These are phyloP conservation scores for Drosophila ustulata DNA, from an alignment of 2,888 invertebrate species.

Conservation along the genomic window DNA sequence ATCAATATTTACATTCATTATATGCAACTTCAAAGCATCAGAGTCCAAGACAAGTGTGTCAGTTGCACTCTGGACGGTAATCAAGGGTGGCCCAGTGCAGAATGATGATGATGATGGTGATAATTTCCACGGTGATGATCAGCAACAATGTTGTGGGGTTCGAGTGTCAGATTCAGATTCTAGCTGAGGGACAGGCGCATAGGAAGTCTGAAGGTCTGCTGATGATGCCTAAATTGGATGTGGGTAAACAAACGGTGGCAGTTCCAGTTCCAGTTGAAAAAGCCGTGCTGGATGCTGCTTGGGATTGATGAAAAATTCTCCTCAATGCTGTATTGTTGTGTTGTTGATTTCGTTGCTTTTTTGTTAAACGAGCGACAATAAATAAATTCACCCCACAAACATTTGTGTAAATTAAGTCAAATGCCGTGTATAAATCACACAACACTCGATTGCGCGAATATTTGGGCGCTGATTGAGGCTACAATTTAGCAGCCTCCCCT, in stretches of 20 bases:
- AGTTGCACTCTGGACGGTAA: constrained; percentile 19
- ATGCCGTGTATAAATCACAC: constrained; percentile 68
- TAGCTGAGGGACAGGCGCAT: constrained; percentile 37
- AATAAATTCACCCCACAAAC: constrained; percentile 65
- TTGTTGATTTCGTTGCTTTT: constrained; percentile 13
- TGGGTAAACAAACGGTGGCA: constrained; percentile 62
- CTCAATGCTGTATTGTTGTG: background rate
- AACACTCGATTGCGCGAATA: constrained; percentile 75
- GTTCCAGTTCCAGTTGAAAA: constrained; percentile 29
- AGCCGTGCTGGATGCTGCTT: constrained; percentile 29
- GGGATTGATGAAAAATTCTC: constrained; percentile 2
- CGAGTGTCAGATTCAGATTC: constrained; percentile 69
- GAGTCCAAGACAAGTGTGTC: constrained; percentile 6
- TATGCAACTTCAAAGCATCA: background rate
- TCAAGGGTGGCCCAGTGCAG: constrained; percentile 34
- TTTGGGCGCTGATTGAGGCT: constrained; percentile 53
- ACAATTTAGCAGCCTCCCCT: constrained; percentile 25
- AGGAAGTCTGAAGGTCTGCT: constrained; percentile 67
- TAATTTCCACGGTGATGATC: background rate
- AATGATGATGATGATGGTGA: constrained; percentile 9
- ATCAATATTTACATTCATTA: background rate
- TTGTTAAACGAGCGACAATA: constrained; percentile 37
- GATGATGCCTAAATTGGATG: constrained; percentile 60
- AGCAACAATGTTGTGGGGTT: constrained; percentile 5
- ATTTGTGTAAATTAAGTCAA: constrained; percentile 71